Percentiles rank a stretch among this genome's conserved stretches.
Evolutionary conservation across 2,888 invertebrate genomes (phyloP).

Genomic region (Platycheirus rosarum): DNA sequence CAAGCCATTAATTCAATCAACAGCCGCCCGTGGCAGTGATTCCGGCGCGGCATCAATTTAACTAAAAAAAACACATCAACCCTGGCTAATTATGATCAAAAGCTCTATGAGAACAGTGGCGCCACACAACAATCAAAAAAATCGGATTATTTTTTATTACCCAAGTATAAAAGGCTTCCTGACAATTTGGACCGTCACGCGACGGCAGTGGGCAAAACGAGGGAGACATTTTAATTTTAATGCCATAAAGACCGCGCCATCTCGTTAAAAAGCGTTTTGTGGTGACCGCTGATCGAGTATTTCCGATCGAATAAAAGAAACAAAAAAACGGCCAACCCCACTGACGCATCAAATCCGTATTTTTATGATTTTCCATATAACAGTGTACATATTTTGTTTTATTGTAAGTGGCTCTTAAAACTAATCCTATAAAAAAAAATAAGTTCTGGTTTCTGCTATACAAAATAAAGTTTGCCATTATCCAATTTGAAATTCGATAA

Average conservation of each 20-base stretch:
- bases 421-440: slow-evolving; percentile 46
- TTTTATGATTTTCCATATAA: background rate
- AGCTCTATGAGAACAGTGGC: slow-evolving; percentile 44
- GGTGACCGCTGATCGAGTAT: background rate
- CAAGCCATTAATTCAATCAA: slow-evolving; percentile 11
- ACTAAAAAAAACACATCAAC: background rate
- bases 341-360: background rate
- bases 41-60: background rate
- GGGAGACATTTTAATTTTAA: background rate
- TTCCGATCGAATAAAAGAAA: background rate
- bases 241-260: slow-evolving; percentile 47
- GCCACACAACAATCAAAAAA: slow-evolving; percentile 44
- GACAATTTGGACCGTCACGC: background rate
- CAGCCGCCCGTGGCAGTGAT: background rate
- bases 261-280: slow-evolving; percentile 28
- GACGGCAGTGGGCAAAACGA: background rate
- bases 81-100: slow-evolving; percentile 53
- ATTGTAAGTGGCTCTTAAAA: slow-evolving; percentile 41
- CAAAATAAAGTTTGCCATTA: slow-evolving; percentile 64
- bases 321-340: background rate
- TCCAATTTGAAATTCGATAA: slow-evolving; percentile 52
- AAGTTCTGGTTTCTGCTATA: too few species aligned
- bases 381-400: background rate
- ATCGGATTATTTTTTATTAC: slow-evolving; percentile 31
- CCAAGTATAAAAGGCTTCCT: slow-evolving; percentile 25